Conservation (phyloP, 2,113 vertebrate species). For the Phalacrocorax carbo region DNA sequence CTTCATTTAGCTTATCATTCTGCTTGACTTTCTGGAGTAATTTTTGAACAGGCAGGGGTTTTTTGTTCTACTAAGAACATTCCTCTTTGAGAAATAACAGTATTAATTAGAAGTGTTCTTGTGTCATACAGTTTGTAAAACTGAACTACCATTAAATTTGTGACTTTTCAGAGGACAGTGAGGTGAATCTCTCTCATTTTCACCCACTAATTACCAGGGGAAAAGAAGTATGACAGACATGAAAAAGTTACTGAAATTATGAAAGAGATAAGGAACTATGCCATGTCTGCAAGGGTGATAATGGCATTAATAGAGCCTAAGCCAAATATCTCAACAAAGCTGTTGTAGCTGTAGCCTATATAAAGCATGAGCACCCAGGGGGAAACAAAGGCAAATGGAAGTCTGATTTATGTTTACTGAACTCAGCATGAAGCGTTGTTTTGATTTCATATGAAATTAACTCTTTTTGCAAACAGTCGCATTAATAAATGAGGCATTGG, state of each 20-base stretch:
- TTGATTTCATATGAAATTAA: slow-evolving; percentile 28
- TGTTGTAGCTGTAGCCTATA: not conserved
- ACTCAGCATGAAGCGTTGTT: slow-evolving; percentile 12
- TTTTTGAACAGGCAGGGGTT: not conserved
- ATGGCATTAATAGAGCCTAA: not conserved
- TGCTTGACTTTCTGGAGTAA: not conserved
- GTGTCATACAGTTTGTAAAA: not conserved
- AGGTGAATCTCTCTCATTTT: not conserved
- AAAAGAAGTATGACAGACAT: not conserved
- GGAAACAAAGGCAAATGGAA: slow-evolving; percentile 36
- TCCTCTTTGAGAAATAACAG: not conserved
- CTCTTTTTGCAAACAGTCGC: slow-evolving; percentile 29
- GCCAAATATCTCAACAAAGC: not conserved
- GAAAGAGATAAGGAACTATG: not conserved
- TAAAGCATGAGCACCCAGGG: not conserved
- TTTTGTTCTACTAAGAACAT: not conserved
- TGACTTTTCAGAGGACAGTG: not conserved
- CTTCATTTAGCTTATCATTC: not conserved
- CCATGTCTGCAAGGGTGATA: not conserved
- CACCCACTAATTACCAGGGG: not conserved
- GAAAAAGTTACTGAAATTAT: not conserved
- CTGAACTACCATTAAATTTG: not conserved
- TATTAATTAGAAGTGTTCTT: not conserved
- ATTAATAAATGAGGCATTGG: slow-evolving; percentile 12
- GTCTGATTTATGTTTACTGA: not conserved